These are phyloP conservation scores for Xerus rutilus DNA, from an alignment of 2,797 vertebrate species.

Conservation along the genomic window DNA sequence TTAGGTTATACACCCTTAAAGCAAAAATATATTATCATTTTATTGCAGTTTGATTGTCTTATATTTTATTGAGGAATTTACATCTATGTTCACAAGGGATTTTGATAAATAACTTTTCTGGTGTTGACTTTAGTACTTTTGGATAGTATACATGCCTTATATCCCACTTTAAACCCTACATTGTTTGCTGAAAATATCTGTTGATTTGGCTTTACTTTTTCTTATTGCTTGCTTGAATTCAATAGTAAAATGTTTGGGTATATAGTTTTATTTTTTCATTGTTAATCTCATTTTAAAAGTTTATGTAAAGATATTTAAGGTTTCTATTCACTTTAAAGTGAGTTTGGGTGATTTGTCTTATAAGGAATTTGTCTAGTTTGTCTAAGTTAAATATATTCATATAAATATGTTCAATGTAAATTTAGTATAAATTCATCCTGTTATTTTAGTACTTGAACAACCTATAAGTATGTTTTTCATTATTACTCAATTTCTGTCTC, in stretches of 20 bases:
- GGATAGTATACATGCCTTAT: neutral
- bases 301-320: neutral
- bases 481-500: neutral
- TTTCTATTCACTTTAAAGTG: neutral
- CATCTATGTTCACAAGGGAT: neutral
- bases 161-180: neutral
- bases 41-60: neutral
- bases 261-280: neutral
- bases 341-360: neutral
- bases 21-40: neutral
- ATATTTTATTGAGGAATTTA: neutral
- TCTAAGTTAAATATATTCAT: neutral
- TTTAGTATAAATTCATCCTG: neutral
- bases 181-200: neutral
- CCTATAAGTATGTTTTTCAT: neutral
- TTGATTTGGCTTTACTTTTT: too few species aligned
- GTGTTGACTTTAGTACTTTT: neutral
- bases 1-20: neutral
- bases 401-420: neutral
- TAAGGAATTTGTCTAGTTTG: neutral
- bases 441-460: neutral
- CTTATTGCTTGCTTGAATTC: neutral
- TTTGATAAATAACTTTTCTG: neutral
- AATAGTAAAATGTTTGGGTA: too few species aligned
- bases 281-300: neutral